phyloP scores from a whole-genome alignment of 2,888 invertebrate species.

The Cheiracanthium punctorium region DNA sequence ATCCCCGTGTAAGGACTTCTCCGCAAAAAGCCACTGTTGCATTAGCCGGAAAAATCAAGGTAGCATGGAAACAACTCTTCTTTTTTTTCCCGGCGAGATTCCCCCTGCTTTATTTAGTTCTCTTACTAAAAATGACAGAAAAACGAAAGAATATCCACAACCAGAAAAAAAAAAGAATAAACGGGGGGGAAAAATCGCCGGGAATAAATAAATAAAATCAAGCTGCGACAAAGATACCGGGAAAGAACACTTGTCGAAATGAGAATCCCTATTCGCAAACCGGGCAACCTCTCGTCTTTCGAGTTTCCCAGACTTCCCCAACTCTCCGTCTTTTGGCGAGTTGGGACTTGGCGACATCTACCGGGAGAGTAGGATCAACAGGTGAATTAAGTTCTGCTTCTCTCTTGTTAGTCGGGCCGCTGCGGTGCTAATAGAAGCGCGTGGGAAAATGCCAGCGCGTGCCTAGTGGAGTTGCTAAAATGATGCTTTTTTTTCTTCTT shows the following conservation, averaged over 20 bases:
- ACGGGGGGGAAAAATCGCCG: neutral
- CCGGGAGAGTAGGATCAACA: neutral
- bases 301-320: neutral
- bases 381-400: neutral
- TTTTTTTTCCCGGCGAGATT: neutral
- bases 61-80: neutral
- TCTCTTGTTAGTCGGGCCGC: neutral
- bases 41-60: neutral
- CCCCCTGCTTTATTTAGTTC: neutral
- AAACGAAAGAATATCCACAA: neutral
- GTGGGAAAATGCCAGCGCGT: slow-evolving; percentile 10
- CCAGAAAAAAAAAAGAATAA: neutral
- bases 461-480: neutral
- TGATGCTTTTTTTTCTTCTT: neutral
- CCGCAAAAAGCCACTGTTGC: neutral
- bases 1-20: neutral
- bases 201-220: neutral
- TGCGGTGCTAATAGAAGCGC: too few species aligned
- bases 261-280: neutral
- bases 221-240: neutral
- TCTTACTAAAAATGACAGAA: neutral
- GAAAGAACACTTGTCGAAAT: neutral
- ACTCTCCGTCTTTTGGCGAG: neutral
- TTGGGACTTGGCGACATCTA: neutral
- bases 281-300: neutral